phyloP scores from a whole-genome alignment of 2,888 invertebrate genomes.

The Caenorhabditis doughertyi region DNA sequence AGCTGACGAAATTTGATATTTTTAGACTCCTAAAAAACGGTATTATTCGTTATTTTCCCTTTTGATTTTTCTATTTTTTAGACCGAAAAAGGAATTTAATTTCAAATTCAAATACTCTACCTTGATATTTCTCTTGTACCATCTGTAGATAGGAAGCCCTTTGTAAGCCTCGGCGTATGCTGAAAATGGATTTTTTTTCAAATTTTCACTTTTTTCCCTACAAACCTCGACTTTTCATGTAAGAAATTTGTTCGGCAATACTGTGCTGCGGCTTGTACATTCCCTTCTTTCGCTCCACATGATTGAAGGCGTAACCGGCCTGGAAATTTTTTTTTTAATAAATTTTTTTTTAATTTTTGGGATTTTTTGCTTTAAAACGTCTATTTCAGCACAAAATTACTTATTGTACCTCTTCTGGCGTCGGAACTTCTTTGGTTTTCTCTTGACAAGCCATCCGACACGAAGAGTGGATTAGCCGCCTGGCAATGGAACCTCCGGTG shows the following conservation, averaged over 20 bases:
- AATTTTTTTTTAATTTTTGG: neutral
- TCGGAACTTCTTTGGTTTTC: slow-evolving; percentile 66
- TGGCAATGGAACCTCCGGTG: slow-evolving; percentile 28
- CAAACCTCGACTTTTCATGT: slow-evolving; percentile 81
- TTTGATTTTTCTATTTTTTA: no score
- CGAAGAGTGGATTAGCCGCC: slow-evolving; percentile 61
- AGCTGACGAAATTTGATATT: no score
- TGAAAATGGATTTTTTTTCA: slow-evolving; percentile 55
- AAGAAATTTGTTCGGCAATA: slow-evolving; percentile 79
- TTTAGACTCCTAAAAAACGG: no score
- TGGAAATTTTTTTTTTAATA: slow-evolving; percentile 24
- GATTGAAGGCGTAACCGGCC: slow-evolving; percentile 79
- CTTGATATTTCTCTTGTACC: slow-evolving; percentile 80
- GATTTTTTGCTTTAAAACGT: neutral
- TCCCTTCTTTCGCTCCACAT: slow-evolving; percentile 80
- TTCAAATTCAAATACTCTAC: slow-evolving; percentile 22
- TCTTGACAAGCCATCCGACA: slow-evolving; percentile 60
- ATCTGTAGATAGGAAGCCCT: slow-evolving; percentile 78
- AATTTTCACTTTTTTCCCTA: neutral
- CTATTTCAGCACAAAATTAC: neutral
- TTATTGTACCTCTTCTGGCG: slow-evolving; percentile 66
- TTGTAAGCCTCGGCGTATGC: slow-evolving; percentile 80
- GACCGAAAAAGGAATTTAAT: no score
- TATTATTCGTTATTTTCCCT: no score
- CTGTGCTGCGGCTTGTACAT: slow-evolving; percentile 80